These are phyloP conservation scores for Drosophila sp. DNA, from an alignment of 1,140 invertebrate genomes.

Conservation along the genomic window DNA sequence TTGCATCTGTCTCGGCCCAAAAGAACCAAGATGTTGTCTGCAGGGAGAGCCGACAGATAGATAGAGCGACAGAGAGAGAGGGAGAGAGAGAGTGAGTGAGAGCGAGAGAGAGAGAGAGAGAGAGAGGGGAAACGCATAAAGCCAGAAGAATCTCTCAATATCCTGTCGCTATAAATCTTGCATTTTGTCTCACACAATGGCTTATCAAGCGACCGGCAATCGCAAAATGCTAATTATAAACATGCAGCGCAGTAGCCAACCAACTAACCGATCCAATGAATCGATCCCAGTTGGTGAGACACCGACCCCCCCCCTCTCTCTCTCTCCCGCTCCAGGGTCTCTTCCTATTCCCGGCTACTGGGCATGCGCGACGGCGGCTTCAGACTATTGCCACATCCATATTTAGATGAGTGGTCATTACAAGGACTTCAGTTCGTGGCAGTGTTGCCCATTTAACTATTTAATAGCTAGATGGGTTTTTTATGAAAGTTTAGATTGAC, in stretches of 20 bases:
- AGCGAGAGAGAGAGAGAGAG: neutral
- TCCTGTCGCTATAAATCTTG: slow-evolving; percentile 81
- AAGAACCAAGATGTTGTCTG: slow-evolving; percentile 7
- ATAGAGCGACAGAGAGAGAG: neutral
- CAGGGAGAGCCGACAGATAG: neutral
- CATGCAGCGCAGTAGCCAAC: slow-evolving; percentile 59
- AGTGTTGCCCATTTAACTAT: no score
- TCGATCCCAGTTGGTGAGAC: slow-evolving; percentile 7
- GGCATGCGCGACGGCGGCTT: slow-evolving; percentile 60
- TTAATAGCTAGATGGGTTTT: no score
- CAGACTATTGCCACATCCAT: slow-evolving; percentile 11
- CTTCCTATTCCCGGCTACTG: slow-evolving; percentile 51
- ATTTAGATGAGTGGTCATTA: slow-evolving; percentile 38
- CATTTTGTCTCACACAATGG: slow-evolving; percentile 56
- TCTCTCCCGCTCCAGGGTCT: no score
- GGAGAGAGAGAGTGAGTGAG: neutral
- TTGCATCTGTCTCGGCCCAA: slow-evolving; percentile 56
- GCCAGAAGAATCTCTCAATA: slow-evolving; percentile 67
- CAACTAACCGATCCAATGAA: slow-evolving; percentile 30
- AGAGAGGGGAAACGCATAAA: neutral
- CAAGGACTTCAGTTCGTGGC: slow-evolving; percentile 24
- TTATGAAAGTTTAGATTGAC: no score
- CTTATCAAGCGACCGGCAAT: slow-evolving; percentile 72
- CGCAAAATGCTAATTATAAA: slow-evolving; percentile 82
- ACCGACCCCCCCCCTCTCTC: slow-evolving; percentile 9